phyloP scores from a whole-genome alignment of 2,797 vertebrate species.

The Tiaroga cobitis region DNA sequence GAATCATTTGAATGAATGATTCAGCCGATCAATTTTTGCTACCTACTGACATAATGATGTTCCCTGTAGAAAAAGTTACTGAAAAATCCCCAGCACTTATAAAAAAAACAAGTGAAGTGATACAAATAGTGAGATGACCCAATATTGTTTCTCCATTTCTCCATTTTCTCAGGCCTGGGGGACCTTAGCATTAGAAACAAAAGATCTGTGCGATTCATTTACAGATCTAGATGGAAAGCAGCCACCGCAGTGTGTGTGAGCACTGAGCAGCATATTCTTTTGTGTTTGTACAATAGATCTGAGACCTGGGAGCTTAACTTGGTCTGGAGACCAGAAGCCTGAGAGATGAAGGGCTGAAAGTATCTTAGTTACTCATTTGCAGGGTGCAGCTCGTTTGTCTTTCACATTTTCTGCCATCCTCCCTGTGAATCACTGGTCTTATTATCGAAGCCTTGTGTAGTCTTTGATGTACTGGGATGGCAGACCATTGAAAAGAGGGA shows the following conservation, averaged over 20 bases:
- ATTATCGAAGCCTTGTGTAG: constrained; percentile 26
- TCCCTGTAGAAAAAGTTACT: background rate
- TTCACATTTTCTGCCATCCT: constrained; percentile 5
- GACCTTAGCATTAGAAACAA: background rate
- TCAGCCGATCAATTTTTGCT: background rate
- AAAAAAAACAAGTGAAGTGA: background rate
- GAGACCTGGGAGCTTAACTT: background rate
- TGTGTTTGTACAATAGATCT: constrained; percentile 10
- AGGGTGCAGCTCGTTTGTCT: background rate
- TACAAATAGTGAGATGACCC: background rate
- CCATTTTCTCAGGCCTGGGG: background rate
- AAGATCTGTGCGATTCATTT: background rate
- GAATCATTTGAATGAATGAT: background rate
- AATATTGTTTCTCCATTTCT: background rate
- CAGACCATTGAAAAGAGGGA: constrained; percentile 35
- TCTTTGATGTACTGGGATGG: constrained; percentile 42
- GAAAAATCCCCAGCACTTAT: background rate
- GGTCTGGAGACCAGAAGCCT: background rate
- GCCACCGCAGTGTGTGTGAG: background rate
- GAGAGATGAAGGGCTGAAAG: constrained; percentile 16
- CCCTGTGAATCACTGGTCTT: constrained; percentile 24
- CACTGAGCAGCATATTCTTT: constrained; percentile 1
- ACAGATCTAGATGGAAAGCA: background rate
- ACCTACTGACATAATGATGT: background rate
- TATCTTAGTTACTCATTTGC: background rate